A percentile compares a stretch with the other conserved stretches of the same genome.
Conservation (phyloP, 2,797 vertebrate species). For the Liasis olivaceus region DNA sequence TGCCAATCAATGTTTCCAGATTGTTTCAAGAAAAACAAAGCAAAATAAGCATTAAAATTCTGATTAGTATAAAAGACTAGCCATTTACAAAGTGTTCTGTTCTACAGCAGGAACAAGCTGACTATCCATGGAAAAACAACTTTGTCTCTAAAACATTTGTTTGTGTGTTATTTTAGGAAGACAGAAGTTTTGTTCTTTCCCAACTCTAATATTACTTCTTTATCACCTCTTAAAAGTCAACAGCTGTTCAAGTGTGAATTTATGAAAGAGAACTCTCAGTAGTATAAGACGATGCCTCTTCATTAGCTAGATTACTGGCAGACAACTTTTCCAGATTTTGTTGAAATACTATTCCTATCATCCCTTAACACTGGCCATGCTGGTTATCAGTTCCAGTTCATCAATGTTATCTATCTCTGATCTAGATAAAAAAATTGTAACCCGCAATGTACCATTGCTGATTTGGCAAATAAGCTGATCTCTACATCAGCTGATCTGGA, state of each 20-base stretch:
- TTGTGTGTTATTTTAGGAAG: constrained; percentile 20
- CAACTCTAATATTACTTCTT: neutral
- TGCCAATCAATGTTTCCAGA: neutral
- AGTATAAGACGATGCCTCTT: neutral
- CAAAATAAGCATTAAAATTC: too few relatives aligned
- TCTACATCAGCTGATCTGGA: too few relatives aligned
- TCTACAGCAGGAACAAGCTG: neutral
- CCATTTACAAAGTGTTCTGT: neutral
- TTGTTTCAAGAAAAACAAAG: neutral
- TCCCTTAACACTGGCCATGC: too few relatives aligned
- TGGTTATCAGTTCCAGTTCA: too few relatives aligned
- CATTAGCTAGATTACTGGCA: neutral
- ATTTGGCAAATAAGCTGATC: too few relatives aligned
- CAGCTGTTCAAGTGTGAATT: neutral
- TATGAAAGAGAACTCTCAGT: neutral
- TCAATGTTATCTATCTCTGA: too few relatives aligned
- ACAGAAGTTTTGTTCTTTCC: neutral
- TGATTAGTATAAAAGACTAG: neutral
- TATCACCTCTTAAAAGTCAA: neutral
- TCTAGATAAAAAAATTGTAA: too few relatives aligned
- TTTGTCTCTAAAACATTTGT: neutral
- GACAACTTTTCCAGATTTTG: neutral
- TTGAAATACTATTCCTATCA: too few relatives aligned
- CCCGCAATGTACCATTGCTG: too few relatives aligned
- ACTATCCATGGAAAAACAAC: neutral